Base-by-base conservation (phyloP, 2,888 invertebrate species). In the Rhyacophila evoluta region DNA sequence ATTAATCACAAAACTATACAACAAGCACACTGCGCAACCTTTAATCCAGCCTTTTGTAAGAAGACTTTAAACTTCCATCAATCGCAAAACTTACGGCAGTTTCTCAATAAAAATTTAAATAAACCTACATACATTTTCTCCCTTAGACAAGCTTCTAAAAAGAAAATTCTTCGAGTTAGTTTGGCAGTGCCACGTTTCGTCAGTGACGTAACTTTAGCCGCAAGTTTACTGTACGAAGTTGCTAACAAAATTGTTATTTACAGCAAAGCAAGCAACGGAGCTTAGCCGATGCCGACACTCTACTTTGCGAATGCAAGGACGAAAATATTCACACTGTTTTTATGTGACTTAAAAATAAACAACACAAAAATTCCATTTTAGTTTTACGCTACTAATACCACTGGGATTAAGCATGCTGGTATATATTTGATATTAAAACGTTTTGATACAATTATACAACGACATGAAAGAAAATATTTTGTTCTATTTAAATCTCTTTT, bases 221-320 rank as follows among this genome's bases (percentile, higher is more conserved):
- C 55, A 55, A 55, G 55, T 69, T 69, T 69, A 15, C 69, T 19
- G 1, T 5, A 41, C 5, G 2, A 25, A n/a, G 25, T 36, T 28
- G 75, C 70, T 27, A 70, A 71, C 75, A 37, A 70, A 75, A 75
- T 75, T 75, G 75, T 75, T 75, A 70, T 75, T 75, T 75, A 70
- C 75, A 70, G 69, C 70, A 70, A 69, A 75, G 75, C 55, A 70
- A 75, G 75, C 69, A 28, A 10, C 15, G 75, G 15, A 55, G 68
- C 75, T 75, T 75, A 75, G 68, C 67, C 69, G 15, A 28, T 69
- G 28, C 69, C 69, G 28, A 33, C 69, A 33, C 69, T 29, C 11
- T 29, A 33, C 69, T 28, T 69, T 69, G 69, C 15, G 8, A 69
- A 69, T 12, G 12, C 29, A n/a, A 29, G 69, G 69, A 55, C 55